Evolutionary conservation across 2,797 vertebrate species (phyloP).

Genomic region (Esox masquinongy): DNA sequence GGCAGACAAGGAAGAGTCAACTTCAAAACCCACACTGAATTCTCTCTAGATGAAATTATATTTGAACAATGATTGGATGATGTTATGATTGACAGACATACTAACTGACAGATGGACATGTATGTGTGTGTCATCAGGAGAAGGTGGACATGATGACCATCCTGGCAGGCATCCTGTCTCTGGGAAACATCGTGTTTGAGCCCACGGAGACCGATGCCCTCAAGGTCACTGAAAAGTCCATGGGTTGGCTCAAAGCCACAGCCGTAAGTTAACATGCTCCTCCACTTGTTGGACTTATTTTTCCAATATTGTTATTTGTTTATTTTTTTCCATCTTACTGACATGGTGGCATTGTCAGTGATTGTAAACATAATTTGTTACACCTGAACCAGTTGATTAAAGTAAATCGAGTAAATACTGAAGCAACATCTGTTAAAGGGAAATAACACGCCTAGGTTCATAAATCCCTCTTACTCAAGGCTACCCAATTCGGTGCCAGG

Average conservation of each 20-base stretch:
- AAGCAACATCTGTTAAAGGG: too few species aligned
- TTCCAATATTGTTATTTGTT: background rate
- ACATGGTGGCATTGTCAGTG: too few species aligned
- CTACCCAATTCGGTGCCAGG: too few species aligned
- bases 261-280: conserved; percentile 64
- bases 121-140: conserved; percentile 58
- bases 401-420: background rate
- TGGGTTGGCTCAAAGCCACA: conserved; percentile 75
- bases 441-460: too few species aligned
- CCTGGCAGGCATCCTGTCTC: conserved; percentile 75
- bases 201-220: conserved; percentile 63
- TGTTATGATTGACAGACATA: background rate
- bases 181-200: conserved; percentile 75
- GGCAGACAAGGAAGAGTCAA: too few species aligned
- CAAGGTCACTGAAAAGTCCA: conserved; percentile 57
- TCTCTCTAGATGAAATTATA: too few species aligned
- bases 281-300: background rate
- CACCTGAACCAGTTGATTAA: background rate
- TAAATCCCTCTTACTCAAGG: too few species aligned
- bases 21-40: too few species aligned
- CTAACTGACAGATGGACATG: background rate
- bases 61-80: too few species aligned
- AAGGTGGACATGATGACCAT: conserved; percentile 77
- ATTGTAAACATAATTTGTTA: background rate
- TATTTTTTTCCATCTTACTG: background rate